These are phyloP conservation scores for Antechinus flavipes DNA, from an alignment of 2,113 vertebrate species.

Conservation along the genomic window DNA sequence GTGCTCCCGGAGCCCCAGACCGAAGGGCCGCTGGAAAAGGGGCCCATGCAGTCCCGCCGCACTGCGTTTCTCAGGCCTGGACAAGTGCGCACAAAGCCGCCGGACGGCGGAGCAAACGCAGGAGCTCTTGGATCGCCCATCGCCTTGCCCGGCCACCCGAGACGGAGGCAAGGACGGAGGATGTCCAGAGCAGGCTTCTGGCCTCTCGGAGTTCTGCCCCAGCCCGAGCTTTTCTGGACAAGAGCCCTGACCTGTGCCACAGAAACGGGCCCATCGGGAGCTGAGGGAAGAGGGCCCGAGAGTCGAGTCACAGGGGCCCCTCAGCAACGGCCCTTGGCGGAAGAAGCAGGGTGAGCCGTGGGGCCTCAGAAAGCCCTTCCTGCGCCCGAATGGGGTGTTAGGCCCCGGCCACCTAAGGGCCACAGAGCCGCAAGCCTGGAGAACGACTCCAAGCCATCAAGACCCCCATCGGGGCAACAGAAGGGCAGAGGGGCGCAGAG, in stretches of 20 bases:
- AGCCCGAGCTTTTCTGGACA: not conserved
- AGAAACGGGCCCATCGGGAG: slow-evolving; percentile 8
- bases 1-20: no score
- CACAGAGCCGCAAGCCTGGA: not conserved
- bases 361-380: not conserved
- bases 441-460: no score
- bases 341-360: not conserved
- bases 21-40: not conserved
- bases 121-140: not conserved
- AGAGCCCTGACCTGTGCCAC: not conserved
- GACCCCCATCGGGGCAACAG: no score
- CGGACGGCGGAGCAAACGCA: slow-evolving; percentile 15
- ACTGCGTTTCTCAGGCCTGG: not conserved
- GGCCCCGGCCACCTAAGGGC: not conserved
- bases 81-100: slow-evolving; percentile 9
- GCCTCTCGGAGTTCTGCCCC: slow-evolving; percentile 31
- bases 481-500: not conserved
- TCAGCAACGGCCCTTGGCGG: slow-evolving; percentile 8
- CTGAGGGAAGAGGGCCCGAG: slow-evolving; percentile 15
- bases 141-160: not conserved
- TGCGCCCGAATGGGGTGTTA: slow-evolving; percentile 18
- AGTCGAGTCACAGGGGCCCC: not conserved
- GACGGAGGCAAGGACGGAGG: slow-evolving; percentile 46
- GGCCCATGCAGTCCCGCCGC: not conserved
- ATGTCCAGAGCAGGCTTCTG: slow-evolving; percentile 53